Evolutionary conservation across 2,797 vertebrate genomes (phyloP).

Genomic region (Eulemur albifrons): DNA sequence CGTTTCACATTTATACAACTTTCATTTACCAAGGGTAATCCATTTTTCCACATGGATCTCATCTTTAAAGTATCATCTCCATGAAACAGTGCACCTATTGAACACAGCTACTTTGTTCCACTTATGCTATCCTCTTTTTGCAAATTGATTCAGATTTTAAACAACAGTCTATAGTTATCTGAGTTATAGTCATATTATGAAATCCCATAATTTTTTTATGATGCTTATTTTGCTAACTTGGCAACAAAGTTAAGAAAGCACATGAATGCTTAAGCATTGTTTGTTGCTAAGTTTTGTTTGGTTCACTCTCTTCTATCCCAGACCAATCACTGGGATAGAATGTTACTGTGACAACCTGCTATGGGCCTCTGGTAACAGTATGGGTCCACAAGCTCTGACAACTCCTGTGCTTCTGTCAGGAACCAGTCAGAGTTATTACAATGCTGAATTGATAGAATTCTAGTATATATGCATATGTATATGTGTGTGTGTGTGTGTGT

Average conservation of each 20-base stretch:
- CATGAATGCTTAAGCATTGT: background rate
- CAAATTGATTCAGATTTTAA: background rate
- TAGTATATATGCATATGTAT: background rate
- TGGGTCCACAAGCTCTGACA: background rate
- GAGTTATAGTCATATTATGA: background rate
- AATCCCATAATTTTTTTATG: background rate
- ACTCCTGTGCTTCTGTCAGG: background rate
- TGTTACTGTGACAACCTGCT: background rate
- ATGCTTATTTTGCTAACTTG: background rate
- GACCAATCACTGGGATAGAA: background rate
- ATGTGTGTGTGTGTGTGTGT: background rate
- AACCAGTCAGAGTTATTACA: background rate
- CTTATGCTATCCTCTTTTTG: background rate
- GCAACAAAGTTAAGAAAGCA: background rate
- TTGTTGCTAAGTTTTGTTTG: background rate
- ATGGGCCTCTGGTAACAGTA: background rate
- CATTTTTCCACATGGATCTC: background rate
- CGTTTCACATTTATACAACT: background rate
- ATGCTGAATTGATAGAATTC: background rate
- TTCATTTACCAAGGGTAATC: background rate
- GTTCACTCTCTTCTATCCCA: background rate
- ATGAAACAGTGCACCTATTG: background rate
- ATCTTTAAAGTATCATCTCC: background rate
- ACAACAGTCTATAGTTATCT: background rate
- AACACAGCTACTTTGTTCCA: background rate